phyloP scores from a whole-genome alignment of 1,140 invertebrate species.

The honey bee (Apis mellifera) region Amel_HAv3.1 CM009943.2:5160001-5160500 shows the following conservation, averaged over 20 bases:
- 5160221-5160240: background rate
- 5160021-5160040: conserved; percentile 2
- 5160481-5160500: conserved; percentile 36
- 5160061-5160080: background rate
- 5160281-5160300: background rate
- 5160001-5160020: conserved; percentile 3
- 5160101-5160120: background rate
- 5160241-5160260: background rate
- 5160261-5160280: background rate
- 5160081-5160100: background rate
- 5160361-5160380: conserved; percentile 13
- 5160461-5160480: conserved; percentile 61
- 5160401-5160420: conserved; percentile 52
- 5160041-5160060: background rate
- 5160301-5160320: background rate
- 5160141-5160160: too few species aligned
- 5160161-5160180: too few species aligned
- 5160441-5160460: conserved; percentile 54
- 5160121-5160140: too few species aligned
- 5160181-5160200: too few species aligned
- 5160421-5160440: conserved; percentile 59
- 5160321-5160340: conserved; percentile 5
- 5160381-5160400: conserved; percentile 9
- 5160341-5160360: conserved; percentile 47
- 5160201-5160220: too few species aligned